Conservation (phyloP, 2,113 vertebrate genomes). For the Elephantulus edwardii region DNA sequence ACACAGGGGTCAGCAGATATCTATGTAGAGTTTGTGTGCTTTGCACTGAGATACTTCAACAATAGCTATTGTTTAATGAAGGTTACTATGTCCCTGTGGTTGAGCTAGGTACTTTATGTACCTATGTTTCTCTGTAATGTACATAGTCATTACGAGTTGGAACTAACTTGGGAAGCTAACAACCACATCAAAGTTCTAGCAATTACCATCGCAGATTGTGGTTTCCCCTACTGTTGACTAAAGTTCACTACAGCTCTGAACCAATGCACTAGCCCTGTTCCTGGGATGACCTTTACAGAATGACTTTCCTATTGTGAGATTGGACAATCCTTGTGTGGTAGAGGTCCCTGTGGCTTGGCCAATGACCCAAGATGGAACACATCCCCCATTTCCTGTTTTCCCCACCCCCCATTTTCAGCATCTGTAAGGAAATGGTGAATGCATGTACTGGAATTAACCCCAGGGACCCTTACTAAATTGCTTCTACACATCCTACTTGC, state of each 20-base stretch:
- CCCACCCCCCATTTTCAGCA: constrained; percentile 6
- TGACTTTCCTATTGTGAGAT: neutral
- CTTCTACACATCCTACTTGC: neutral
- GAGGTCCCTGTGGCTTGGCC: neutral
- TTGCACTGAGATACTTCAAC: neutral
- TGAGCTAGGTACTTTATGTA: neutral
- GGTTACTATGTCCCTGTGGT: neutral
- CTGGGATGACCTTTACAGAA: neutral
- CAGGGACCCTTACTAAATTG: constrained; percentile 46
- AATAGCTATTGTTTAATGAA: neutral
- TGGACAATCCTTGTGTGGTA: neutral
- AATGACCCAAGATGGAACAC: constrained; percentile 33
- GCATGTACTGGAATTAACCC: neutral
- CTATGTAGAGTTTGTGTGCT: neutral
- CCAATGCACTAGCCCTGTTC: neutral
- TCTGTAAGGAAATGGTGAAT: constrained; percentile 55
- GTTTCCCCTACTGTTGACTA: constrained; percentile 4
- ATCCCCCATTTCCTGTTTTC: constrained; percentile 36
- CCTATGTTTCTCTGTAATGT: no score
- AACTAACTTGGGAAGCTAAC: neutral
- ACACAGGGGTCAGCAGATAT: neutral
- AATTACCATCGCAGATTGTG: neutral
- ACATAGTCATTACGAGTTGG: no score
- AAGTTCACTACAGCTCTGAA: neutral
- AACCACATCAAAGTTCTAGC: neutral